Evolutionary conservation across 2,888 invertebrate species (phyloP).

Genomic region (Xestia sexstrigata): DNA sequence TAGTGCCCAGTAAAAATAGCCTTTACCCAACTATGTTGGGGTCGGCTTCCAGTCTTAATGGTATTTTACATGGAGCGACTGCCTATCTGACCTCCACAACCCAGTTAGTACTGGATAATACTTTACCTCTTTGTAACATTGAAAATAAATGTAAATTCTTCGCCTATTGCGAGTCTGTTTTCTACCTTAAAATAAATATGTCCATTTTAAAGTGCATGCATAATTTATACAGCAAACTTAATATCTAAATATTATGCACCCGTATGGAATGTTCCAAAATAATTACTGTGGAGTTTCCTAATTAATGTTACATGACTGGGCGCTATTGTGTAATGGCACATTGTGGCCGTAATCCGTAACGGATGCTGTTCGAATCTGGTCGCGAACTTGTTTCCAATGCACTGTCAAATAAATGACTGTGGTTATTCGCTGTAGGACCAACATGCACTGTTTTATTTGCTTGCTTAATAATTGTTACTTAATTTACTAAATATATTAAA

Average conservation of each 20-base stretch:
- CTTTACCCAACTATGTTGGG: too few relatives aligned
- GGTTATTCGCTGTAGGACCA: slow-evolving; percentile 21
- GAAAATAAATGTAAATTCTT: neutral
- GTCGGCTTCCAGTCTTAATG: too few relatives aligned
- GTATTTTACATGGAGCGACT: too few relatives aligned
- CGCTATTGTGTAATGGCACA: slow-evolving; percentile 32
- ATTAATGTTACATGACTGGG: slow-evolving; percentile 47
- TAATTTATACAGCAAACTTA: neutral
- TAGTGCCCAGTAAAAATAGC: neutral
- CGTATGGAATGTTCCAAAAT: slow-evolving; percentile 47
- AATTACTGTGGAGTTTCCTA: slow-evolving; percentile 48
- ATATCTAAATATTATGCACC: slow-evolving; percentile 3
- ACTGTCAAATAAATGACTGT: slow-evolving; percentile 37
- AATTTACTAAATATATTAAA: too few relatives aligned
- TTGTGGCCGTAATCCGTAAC: slow-evolving; percentile 44
- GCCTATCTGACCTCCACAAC: too few relatives aligned
- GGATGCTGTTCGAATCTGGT: slow-evolving; percentile 48
- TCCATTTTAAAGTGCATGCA: neutral
- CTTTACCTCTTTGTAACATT: too few relatives aligned
- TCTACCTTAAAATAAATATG: neutral
- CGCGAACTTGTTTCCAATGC: slow-evolving; percentile 36
- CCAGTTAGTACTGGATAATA: too few relatives aligned
- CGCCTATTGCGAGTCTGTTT: neutral
- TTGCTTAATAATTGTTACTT: too few relatives aligned
- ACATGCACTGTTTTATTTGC: slow-evolving; percentile 8